A percentile compares a stretch with the other conserved stretches of the same genome.
Evolutionary conservation across 2,113 vertebrate species (phyloP).

Genomic region (Chunga burmeisteri): DNA sequence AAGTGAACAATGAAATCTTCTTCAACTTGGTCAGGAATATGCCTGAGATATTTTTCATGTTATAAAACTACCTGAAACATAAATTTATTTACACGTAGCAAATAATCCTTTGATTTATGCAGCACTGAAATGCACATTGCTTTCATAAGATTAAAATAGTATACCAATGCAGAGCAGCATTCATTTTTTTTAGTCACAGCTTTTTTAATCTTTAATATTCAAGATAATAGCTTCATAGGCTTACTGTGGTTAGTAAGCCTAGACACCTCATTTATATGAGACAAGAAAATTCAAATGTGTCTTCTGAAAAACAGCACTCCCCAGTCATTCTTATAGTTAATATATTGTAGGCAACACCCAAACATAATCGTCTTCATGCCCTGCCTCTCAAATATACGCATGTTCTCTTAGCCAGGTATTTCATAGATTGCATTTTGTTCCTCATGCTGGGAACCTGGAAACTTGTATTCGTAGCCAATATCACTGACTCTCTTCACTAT

Average conservation of each 20-base stretch:
- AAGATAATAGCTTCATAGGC: not conserved
- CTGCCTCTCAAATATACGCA: not conserved
- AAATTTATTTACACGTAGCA: not conserved
- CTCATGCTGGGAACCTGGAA: not conserved
- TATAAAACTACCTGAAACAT: not conserved
- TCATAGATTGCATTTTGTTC: not conserved
- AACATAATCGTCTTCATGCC: not conserved
- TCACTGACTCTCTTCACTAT: not conserved
- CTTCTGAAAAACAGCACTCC: not conserved
- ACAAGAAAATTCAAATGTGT: not conserved
- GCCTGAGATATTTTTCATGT: not conserved
- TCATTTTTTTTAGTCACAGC: not conserved
- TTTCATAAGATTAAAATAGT: not conserved
- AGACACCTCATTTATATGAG: not conserved
- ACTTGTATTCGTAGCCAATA: not conserved
- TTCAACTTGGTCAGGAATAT: not conserved
- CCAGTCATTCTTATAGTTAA: not conserved
- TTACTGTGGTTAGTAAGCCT: constrained; percentile 5
- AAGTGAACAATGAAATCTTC: not conserved
- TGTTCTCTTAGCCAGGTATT: not conserved
- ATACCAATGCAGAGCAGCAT: not conserved
- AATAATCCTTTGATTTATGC: not conserved
- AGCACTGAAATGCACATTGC: not conserved
- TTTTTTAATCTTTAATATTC: not conserved
- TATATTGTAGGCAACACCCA: not conserved